phyloP scores from a whole-genome alignment of 2,888 invertebrate genomes.

The Philereme transversata region DNA sequence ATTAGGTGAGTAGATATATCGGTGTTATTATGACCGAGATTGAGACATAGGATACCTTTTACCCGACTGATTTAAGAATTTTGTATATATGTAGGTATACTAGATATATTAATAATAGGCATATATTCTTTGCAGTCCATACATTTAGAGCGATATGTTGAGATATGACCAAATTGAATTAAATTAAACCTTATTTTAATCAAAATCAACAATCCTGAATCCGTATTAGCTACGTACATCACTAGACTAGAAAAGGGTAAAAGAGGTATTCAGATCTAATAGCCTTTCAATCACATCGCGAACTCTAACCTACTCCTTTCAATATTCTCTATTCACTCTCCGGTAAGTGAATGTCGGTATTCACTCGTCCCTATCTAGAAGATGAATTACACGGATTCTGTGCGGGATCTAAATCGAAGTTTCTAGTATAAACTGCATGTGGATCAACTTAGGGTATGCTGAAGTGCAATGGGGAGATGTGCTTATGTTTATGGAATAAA shows the following conservation, averaged over 20 bases:
- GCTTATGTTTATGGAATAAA: too few species aligned
- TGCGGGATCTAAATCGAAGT: constrained; percentile 24
- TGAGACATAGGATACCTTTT: too few species aligned
- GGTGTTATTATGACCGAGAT: too few species aligned
- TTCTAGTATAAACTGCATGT: constrained; percentile 12
- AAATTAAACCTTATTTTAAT: too few species aligned
- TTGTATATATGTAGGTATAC: too few species aligned
- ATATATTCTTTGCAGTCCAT: too few species aligned
- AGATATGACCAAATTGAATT: too few species aligned
- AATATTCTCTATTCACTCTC: constrained; percentile 35
- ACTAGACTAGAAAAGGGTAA: constrained; percentile 25
- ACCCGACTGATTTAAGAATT: too few species aligned
- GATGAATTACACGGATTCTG: constrained; percentile 33
- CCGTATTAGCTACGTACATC: constrained; percentile 1
- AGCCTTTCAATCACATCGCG: constrained; percentile 38
- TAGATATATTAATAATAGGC: too few species aligned
- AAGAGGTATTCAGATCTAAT: constrained; percentile 30
- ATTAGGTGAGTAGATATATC: too few species aligned
- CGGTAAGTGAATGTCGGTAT: constrained; percentile 37
- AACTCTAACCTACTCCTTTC: constrained; percentile 35
- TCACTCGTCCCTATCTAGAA: constrained; percentile 34
- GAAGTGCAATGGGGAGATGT: neutral
- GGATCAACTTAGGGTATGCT: constrained; percentile 2
- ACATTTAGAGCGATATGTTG: too few species aligned
- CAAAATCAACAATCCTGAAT: neutral